Base-by-base conservation (phyloP, 2,797 vertebrate species). In the Clarias platycephalus region DNA sequence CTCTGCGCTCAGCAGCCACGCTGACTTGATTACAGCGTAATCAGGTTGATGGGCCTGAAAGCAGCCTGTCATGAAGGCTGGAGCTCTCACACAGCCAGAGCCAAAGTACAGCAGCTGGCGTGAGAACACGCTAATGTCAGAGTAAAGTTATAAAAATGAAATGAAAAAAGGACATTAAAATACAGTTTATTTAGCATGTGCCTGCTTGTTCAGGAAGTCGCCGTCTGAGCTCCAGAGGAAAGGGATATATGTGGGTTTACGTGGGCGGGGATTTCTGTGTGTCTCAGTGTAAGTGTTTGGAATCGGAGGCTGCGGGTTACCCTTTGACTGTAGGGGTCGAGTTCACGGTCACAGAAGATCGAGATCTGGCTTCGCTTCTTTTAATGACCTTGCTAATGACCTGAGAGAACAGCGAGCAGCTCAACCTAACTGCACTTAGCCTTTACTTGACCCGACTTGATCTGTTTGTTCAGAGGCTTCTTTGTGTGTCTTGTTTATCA, bases 321-420 rank as follows among this genome's bases (percentile, higher is more conserved):
- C 12, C 53, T 68, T 67, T 81, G 34, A 68, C 53, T 37, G 49
- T 53, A 49, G 18, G n/a, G 81, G 83, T 88, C 85, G 80, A 87
- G 83, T 84, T 86, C 85, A 82, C 31, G 87, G 87, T 86, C 87
- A 85, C 79, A 67, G 88, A 74, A 70, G 85, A 55, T 44, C 70
- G 53, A 80, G 80, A 79, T 85, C 86, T 40, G 67, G 85, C 82
- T 86, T 78, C 68, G 6, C 85, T 75, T 88, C 75, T 74, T 83
- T 83, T 93, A 93, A 93, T 93, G 91, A 92, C 92, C 90, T 92
- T 80, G 91, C 88, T 94, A 94, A 94, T 92, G 92, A 93, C 92
- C 93, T 88, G 89, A 88, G 85, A 89, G 87, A 89, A 92, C 90
- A 44, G 86, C 88, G 91, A 91, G 90, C 89, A 89, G 84, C 68